phyloP scores from a whole-genome alignment of 2,888 invertebrate species.

The Scaeva pyrastri region DNA sequence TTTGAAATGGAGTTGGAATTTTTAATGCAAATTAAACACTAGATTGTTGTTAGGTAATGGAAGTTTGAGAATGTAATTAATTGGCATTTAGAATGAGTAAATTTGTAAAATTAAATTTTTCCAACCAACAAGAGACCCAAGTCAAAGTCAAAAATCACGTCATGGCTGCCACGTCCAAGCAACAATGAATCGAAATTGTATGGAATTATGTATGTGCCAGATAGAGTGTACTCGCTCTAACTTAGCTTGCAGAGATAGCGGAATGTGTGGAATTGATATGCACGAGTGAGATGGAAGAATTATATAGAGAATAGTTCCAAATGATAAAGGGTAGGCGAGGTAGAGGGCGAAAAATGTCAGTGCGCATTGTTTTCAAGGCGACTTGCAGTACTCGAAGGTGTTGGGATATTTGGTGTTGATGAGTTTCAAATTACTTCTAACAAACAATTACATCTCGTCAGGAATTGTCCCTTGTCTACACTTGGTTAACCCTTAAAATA shows the following conservation, averaged over 20 bases:
- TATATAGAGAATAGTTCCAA: conserved; percentile 37
- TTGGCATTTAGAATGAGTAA: conserved; percentile 75
- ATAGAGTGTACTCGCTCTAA: conserved; percentile 53
- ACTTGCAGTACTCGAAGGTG: conserved; percentile 47
- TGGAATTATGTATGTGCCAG: conserved; percentile 61
- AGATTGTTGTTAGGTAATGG: conserved; percentile 72
- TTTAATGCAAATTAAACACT: conserved; percentile 72
- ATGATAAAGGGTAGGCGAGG: conserved; percentile 20
- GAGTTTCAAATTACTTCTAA: background rate
- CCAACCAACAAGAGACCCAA: conserved; percentile 77
- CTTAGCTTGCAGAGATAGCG: background rate
- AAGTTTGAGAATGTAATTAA: conserved; percentile 74
- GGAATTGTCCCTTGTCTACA: too few relatives aligned
- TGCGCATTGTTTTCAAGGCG: conserved; percentile 76
- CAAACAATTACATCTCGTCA: too few relatives aligned
- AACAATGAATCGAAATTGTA: conserved; percentile 82
- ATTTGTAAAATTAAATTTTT: conserved; percentile 73
- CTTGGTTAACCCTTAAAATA: too few relatives aligned
- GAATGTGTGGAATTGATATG: conserved; percentile 55
- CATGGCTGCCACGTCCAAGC: conserved; percentile 84
- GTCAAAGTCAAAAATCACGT: conserved; percentile 83
- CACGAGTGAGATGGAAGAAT: conserved; percentile 47
- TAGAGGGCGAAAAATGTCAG: conserved; percentile 64
- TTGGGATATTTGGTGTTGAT: conserved; percentile 27
- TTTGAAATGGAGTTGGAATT: conserved; percentile 64